These are phyloP conservation scores for Podiceps cristatus DNA, from an alignment of 2,113 vertebrate genomes.

Conservation along the genomic window DNA sequence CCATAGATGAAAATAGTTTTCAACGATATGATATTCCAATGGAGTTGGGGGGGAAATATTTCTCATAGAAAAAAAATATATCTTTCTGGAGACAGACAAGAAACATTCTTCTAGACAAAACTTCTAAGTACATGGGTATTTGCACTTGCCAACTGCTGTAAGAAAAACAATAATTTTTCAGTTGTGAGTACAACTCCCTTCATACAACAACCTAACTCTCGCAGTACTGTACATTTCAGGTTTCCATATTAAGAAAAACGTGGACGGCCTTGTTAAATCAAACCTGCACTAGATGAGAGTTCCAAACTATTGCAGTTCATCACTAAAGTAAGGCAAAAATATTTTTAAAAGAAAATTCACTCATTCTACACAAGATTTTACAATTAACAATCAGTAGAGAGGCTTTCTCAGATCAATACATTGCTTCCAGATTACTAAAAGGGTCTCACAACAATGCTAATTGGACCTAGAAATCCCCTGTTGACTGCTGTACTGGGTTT, in stretches of 20 bases:
- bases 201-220: not conserved
- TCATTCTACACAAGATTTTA: not conserved
- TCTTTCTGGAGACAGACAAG: not conserved
- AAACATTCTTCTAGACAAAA: not conserved
- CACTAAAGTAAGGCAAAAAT: not conserved
- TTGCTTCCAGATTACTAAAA: not conserved
- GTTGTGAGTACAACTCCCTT: not conserved
- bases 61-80: not conserved
- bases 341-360: not conserved
- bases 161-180: not conserved
- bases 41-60: not conserved
- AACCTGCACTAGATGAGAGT: not conserved
- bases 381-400: not conserved
- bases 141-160: not conserved
- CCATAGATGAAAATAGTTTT: not conserved
- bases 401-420: not conserved
- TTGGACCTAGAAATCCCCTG: not conserved
- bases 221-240: not conserved
- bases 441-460: not conserved
- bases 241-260: not conserved
- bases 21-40: not conserved
- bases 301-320: not conserved
- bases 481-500: not conserved
- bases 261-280: not conserved
- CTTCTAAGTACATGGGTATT: not conserved